phyloP scores from a whole-genome alignment of 1,140 invertebrate species.

The Macrotrachela quadricornifera region DNA sequence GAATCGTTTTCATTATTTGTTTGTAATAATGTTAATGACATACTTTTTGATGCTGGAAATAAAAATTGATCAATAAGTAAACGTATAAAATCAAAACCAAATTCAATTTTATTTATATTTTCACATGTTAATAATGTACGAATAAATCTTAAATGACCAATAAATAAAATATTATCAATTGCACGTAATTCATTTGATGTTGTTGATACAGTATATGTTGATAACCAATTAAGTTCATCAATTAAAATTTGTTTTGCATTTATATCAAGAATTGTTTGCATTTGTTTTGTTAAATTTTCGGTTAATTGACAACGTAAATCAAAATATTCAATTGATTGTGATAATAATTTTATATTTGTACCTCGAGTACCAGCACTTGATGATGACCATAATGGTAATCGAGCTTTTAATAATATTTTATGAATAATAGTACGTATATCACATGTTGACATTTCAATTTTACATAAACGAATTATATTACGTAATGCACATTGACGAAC shows the following conservation, averaged over 20 bases:
- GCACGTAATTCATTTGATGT: constrained; percentile 12
- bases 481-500: background rate
- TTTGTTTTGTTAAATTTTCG: constrained; percentile 21
- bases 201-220: constrained; percentile 30
- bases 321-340: constrained; percentile 36
- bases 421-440: too few relatives aligned
- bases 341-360: constrained; percentile 27
- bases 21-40: constrained; percentile 6
- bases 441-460: too few relatives aligned
- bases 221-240: constrained; percentile 35
- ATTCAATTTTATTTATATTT: constrained; percentile 23
- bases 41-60: constrained; percentile 25
- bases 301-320: constrained; percentile 32
- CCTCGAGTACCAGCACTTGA: constrained; percentile 28
- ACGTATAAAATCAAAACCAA: constrained; percentile 16
- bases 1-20: background rate
- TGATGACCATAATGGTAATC: constrained; percentile 37
- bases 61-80: constrained; percentile 30
- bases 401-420: constrained; percentile 28
- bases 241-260: constrained; percentile 30
- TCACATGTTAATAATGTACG: constrained; percentile 33
- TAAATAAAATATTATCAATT: constrained; percentile 31
- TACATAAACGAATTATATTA: too few relatives aligned
- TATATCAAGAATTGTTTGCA: constrained; percentile 26
- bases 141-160: constrained; percentile 33